A percentile compares a stretch with the other conserved stretches of the same genome.
Evolutionary conservation across 2,888 invertebrate species (phyloP).

Genomic region (Ectemnius cavifrons): DNA sequence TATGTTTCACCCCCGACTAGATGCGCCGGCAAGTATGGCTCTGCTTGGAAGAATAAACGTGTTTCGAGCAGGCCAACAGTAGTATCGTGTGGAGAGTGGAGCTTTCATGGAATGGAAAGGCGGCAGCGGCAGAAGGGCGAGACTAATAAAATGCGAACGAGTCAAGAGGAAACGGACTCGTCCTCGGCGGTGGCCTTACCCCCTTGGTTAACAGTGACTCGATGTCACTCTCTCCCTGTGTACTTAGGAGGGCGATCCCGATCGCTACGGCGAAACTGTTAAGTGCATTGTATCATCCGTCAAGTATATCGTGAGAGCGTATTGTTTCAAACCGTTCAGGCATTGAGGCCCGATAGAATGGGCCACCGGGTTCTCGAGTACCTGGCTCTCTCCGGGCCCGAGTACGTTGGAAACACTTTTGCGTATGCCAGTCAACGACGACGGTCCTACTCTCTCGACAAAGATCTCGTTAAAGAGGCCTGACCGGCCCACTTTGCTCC

Average conservation of each 20-base stretch:
- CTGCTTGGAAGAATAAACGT: no score
- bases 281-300: slow-evolving; percentile 51
- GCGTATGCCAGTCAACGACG: slow-evolving; percentile 36
- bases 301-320: slow-evolving; percentile 38
- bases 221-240: slow-evolving; percentile 8
- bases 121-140: slow-evolving; percentile 57
- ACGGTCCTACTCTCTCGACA: slow-evolving; percentile 24
- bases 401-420: slow-evolving; percentile 54
- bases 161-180: slow-evolving; percentile 62
- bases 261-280: slow-evolving; percentile 45
- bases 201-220: background rate
- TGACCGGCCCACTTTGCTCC: slow-evolving; percentile 47
- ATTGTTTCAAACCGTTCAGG: slow-evolving; percentile 51
- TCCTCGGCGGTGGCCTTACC: slow-evolving; percentile 4
- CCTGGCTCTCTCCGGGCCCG: slow-evolving; percentile 18
- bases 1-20: slow-evolving; percentile 4
- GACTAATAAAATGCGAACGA: slow-evolving; percentile 59
- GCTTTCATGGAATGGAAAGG: slow-evolving; percentile 53
- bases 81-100: slow-evolving; percentile 19
- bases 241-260: slow-evolving; percentile 13
- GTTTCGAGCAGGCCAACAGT: no score
- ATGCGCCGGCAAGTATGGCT: background rate
- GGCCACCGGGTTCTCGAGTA: slow-evolving; percentile 41
- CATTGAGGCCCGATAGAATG: slow-evolving; percentile 25
- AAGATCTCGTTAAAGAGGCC: slow-evolving; percentile 56